These are phyloP conservation scores for Lasioglossum zephyrum DNA, from an alignment of 2,888 invertebrate genomes.

Conservation along the genomic window DNA sequence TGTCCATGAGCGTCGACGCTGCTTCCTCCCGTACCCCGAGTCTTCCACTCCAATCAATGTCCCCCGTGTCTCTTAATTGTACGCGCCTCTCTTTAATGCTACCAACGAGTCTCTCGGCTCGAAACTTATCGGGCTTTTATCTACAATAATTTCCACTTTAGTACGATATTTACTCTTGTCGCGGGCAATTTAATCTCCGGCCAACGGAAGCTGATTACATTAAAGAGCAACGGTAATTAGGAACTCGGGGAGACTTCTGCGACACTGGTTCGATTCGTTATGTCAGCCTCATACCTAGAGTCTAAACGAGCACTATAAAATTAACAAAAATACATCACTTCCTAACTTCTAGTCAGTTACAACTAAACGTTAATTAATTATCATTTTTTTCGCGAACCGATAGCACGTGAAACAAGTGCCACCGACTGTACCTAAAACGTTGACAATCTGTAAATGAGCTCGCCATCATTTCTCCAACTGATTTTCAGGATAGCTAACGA, in stretches of 20 bases:
- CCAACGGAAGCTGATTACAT: not conserved
- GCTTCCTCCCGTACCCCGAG: slow-evolving; percentile 10
- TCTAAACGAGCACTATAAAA: too few relatives aligned
- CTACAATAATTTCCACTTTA: not conserved
- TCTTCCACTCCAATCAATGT: not conserved
- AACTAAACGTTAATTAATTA: too few relatives aligned
- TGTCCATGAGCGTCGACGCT: slow-evolving; percentile 51
- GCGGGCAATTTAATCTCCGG: not conserved
- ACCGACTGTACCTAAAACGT: too few relatives aligned
- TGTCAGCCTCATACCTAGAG: not conserved
- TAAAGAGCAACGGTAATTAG: not conserved
- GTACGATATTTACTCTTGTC: not conserved
- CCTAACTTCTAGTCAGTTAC: too few relatives aligned
- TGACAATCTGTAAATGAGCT: too few relatives aligned
- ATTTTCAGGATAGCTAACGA: not conserved
- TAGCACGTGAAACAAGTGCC: too few relatives aligned
- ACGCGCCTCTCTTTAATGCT: slow-evolving; percentile 2
- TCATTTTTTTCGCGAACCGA: too few relatives aligned
- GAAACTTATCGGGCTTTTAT: not conserved
- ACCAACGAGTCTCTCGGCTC: not conserved
- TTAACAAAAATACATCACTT: too few relatives aligned
- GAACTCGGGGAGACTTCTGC: not conserved
- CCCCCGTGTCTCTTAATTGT: not conserved
- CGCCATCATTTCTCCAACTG: not conserved
- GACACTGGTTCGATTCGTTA: not conserved